phyloP scores from a whole-genome alignment of 2,113 vertebrate genomes.

The Dissostichus mawsoni region DNA sequence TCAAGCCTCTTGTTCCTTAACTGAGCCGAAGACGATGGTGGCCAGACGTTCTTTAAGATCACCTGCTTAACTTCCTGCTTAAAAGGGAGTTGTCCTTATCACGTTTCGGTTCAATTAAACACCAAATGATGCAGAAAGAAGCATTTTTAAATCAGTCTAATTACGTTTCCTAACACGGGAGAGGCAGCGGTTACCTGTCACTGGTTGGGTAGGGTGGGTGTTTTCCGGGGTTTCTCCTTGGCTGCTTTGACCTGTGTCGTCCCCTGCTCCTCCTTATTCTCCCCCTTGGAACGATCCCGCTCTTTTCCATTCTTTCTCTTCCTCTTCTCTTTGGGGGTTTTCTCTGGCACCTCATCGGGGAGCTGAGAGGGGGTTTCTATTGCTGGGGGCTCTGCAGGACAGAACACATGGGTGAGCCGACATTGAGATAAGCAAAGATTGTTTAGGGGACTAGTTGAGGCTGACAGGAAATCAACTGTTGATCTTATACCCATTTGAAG shows the following conservation, averaged over 20 bases:
- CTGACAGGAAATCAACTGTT: conserved; percentile 33
- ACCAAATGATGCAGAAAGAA: not conserved
- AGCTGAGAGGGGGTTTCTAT: conserved; percentile 42
- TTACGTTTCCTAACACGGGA: not conserved
- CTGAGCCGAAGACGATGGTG: not conserved
- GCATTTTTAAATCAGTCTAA: not conserved
- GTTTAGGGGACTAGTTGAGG: conserved; percentile 9
- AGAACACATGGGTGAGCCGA: conserved; percentile 26
- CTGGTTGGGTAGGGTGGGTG: conserved; percentile 59
- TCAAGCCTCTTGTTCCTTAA: not conserved
- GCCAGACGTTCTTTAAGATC: not conserved
- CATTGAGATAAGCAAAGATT: conserved; percentile 23
- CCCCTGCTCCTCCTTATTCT: conserved; percentile 72
- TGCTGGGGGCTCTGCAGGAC: conserved; percentile 56
- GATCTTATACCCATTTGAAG: not conserved
- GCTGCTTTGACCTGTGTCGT: conserved; percentile 50
- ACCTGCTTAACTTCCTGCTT: not conserved
- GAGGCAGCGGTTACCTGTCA: conserved; percentile 64
- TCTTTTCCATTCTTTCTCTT: conserved; percentile 82
- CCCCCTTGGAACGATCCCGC: conserved; percentile 63
- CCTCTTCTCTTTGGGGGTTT: conserved; percentile 73
- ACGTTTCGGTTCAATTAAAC: not conserved
- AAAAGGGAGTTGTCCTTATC: not conserved
- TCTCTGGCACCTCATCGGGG: conserved; percentile 54
- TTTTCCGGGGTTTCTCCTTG: conserved; percentile 69